phyloP scores from a whole-genome alignment of 2,113 vertebrate genomes.

The Sinocyclocheilus anophthalmus region DNA sequence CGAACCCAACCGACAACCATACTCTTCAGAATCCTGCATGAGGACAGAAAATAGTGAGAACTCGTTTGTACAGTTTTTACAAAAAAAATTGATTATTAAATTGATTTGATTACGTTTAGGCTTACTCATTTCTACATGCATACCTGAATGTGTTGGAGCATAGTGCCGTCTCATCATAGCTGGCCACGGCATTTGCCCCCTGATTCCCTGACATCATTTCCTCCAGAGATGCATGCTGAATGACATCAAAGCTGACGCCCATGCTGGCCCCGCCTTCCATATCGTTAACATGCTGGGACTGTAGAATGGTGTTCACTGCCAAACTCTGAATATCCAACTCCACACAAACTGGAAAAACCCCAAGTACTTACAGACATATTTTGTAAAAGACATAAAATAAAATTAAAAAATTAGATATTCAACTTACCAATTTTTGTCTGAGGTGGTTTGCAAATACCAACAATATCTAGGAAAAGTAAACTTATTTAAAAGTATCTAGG shows the following conservation, averaged over 20 bases:
- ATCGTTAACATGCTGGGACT: conserved; percentile 95
- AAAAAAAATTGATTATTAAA: not conserved
- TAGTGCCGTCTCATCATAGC: conserved; percentile 93
- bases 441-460: too few relatives aligned
- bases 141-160: conserved; percentile 97
- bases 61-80: not conserved
- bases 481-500: too few relatives aligned
- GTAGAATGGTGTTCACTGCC: conserved; percentile 94
- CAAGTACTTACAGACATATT: not conserved
- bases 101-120: too few relatives aligned
- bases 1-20: conserved; percentile 98
- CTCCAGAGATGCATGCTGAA: conserved; percentile 92
- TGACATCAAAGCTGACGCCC: conserved; percentile 93
- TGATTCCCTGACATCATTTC: conserved; percentile 97
- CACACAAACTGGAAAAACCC: conserved; percentile 81
- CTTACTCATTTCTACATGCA: not conserved
- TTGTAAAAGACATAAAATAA: too few relatives aligned
- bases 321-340: conserved; percentile 96
- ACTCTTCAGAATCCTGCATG: conserved; percentile 92
- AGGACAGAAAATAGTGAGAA: not conserved
- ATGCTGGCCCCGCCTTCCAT: conserved; percentile 94
- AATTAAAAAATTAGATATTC: too few relatives aligned
- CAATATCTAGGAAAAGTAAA: too few relatives aligned
- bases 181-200: conserved; percentile 78
- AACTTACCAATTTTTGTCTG: too few relatives aligned